phyloP scores from a whole-genome alignment of 2,888 invertebrate genomes.

The Drosophila testacea region DNA sequence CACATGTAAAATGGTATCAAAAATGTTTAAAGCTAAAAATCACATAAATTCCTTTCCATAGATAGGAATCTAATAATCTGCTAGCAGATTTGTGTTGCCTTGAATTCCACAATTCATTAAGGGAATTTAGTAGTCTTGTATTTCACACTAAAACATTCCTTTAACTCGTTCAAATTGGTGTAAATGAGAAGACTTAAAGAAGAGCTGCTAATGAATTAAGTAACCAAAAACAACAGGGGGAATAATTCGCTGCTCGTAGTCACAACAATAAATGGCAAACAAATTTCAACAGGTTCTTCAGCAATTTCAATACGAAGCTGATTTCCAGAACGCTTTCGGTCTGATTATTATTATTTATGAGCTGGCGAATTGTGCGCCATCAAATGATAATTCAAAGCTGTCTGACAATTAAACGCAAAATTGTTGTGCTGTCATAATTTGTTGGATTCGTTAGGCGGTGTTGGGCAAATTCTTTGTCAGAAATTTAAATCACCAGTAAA shows the following conservation, averaged over 20 bases:
- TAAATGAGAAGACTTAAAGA: background rate
- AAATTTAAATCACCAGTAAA: background rate
- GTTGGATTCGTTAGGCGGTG: background rate
- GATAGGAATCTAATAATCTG: too few relatives aligned
- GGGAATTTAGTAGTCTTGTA: background rate
- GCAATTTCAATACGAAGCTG: constrained; percentile 17
- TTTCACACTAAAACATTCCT: background rate
- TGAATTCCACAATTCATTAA: background rate
- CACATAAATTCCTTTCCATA: too few relatives aligned
- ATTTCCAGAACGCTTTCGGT: background rate
- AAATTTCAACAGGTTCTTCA: constrained; percentile 26
- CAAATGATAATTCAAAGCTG: constrained; percentile 46
- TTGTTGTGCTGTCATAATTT: constrained; percentile 41
- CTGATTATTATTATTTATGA: constrained; percentile 63
- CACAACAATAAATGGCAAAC: constrained; percentile 34
- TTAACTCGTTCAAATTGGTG: background rate
- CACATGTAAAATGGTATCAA: too few relatives aligned
- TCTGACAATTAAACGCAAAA: constrained; percentile 60
- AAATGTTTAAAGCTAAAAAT: too few relatives aligned
- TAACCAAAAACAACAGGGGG: constrained; percentile 21
- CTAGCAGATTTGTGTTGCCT: background rate
- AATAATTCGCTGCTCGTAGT: constrained; percentile 11
- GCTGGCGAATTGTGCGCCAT: constrained; percentile 65
- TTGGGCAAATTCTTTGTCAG: background rate
- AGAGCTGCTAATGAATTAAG: constrained; percentile 51